Conservation (phyloP, 2,113 vertebrate genomes). For the Thamnophis sirtalis region DNA sequence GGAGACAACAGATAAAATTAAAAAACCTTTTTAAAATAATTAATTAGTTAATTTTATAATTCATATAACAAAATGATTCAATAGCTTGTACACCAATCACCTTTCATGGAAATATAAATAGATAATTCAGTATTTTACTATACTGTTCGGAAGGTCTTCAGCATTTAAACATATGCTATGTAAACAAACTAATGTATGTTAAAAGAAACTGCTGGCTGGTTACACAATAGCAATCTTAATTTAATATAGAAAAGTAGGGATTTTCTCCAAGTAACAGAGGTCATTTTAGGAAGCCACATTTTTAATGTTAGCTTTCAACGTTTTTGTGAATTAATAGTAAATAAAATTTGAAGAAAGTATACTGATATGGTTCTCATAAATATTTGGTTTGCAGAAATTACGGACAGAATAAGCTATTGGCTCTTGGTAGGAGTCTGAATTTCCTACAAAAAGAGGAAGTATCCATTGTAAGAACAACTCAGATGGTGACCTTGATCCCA, state of each 20-base stretch:
- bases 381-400: background rate
- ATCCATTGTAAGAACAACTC: conserved; percentile 14
- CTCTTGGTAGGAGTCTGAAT: background rate
- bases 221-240: background rate
- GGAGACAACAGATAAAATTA: conserved; percentile 1
- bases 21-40: background rate
- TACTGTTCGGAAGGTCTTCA: background rate
- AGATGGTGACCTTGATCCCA: background rate
- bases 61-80: background rate
- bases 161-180: conserved; percentile 25
- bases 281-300: background rate
- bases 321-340: background rate
- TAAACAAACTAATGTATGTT: background rate
- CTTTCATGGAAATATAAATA: background rate
- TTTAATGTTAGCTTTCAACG: background rate
- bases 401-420: background rate
- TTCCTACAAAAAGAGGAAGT: conserved; percentile 14
- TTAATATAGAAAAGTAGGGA: background rate
- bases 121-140: background rate
- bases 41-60: background rate
- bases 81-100: background rate
- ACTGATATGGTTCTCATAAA: background rate
- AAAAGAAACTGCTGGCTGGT: conserved; percentile 9
- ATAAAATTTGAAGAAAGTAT: background rate
- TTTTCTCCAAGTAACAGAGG: background rate